Evolutionary conservation across 2,888 invertebrate species (phyloP).

Genomic region (Lasioglossum morio): DNA sequence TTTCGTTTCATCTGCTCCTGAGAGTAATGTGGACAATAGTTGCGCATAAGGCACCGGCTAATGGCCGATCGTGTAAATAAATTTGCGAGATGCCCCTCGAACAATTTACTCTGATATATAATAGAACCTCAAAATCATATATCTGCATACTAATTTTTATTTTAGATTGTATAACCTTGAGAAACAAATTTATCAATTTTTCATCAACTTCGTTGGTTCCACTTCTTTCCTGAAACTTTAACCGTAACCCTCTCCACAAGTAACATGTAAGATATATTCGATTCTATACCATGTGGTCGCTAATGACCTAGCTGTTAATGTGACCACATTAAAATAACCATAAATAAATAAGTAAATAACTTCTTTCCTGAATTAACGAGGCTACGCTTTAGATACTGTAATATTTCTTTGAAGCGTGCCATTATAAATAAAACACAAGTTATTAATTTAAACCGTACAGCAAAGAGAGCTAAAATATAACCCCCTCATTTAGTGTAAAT

Average conservation of each 20-base stretch:
- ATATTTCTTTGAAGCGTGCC: not conserved
- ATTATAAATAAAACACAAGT: not conserved
- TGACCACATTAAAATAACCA: too few relatives aligned
- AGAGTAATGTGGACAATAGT: conserved; percentile 10
- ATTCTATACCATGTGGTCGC: too few relatives aligned
- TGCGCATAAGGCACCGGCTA: not conserved
- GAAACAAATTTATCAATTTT: not conserved
- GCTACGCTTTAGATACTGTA: too few relatives aligned
- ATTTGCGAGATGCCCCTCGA: not conserved
- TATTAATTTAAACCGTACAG: not conserved
- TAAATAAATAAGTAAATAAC: too few relatives aligned
- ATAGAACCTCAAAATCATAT: too few relatives aligned
- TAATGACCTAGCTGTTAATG: too few relatives aligned
- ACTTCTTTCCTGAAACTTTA: too few relatives aligned
- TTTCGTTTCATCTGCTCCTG: conserved; percentile 49
- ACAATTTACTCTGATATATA: not conserved
- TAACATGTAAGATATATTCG: too few relatives aligned
- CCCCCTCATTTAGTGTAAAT: not conserved
- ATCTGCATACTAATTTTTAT: not conserved
- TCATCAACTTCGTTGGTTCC: not conserved
- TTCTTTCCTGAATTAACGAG: not conserved
- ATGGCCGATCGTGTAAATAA: not conserved
- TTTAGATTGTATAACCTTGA: not conserved
- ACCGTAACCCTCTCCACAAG: too few relatives aligned
- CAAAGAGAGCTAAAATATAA: not conserved